Evolutionary conservation across 2,797 vertebrate genomes (phyloP), one percentile per base, ranked within the genome.

Genomic region (Eutrigla gurnardus): DNA sequence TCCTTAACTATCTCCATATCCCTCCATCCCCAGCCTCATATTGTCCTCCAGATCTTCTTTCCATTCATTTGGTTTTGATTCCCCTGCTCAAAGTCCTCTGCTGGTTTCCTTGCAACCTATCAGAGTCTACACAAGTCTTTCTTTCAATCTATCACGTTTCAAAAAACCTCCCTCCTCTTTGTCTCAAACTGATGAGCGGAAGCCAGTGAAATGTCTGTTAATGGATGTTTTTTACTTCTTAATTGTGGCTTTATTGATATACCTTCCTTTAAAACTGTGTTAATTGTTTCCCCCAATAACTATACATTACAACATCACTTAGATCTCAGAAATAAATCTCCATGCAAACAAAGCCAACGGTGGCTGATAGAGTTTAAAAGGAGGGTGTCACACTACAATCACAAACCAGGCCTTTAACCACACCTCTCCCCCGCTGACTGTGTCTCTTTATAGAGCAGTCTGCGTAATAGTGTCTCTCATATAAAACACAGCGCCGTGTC

Each of bases 401-500:
- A 88, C 67, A 81, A 66, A 78, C 13, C 3, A 4, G 77, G 69
- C 76, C 75, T 90, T 87, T 89, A 86, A 88, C 77, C 86, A 75
- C 80, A 75, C 77, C 70, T 86, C 83, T 83, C 87, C 78, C 80
- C 83, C 35, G 61, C 86, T 81, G 77, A 79, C 82, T 87, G 71
- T 61, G 75, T 83, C 75, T 86, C 84, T 93, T 91, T 91, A 92
- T 85, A 88, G 87, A 88, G 86, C 86, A 70, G 87, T 85, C 78
- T 85, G 78, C 18, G 70, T 92, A 91, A 91, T 89, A 87, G 89
- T 68, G 69, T 61, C 75, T 82, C 81, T 88, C 92, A 91, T 91
- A 91, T 92, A 93, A 91, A 93, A 92, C 88, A 92, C 90, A 90
- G 86, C 25, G 70, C 78, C 55, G 70, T 88, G 87, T 91, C 88